Conservation (phyloP, 2,113 vertebrate species). For the Megaceryle maxima region DNA sequence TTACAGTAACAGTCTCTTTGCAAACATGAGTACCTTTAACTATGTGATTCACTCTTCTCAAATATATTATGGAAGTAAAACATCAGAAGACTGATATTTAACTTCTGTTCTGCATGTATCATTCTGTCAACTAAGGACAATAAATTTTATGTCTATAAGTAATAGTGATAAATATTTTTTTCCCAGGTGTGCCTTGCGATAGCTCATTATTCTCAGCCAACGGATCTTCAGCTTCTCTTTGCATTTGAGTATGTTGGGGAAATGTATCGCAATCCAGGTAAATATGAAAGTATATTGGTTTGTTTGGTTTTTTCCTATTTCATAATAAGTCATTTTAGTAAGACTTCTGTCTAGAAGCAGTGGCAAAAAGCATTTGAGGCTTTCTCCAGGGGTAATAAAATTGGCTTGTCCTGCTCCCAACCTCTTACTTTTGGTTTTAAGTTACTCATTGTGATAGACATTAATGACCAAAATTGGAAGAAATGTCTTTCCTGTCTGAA, state of each 20-base stretch:
- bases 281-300: slow-evolving; percentile 23
- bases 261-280: slow-evolving; percentile 91
- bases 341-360: not conserved
- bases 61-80: not conserved
- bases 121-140: not conserved
- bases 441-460: not conserved
- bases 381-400: slow-evolving; percentile 11
- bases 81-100: not conserved
- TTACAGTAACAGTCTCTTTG: not conserved
- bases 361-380: slow-evolving; percentile 17
- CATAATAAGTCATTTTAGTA: not conserved
- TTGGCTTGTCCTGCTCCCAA: not conserved
- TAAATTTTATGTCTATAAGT: not conserved
- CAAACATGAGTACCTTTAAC: not conserved
- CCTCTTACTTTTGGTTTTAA: not conserved
- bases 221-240: slow-evolving; percentile 95
- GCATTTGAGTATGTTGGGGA: slow-evolving; percentile 95
- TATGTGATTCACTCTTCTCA: not conserved
- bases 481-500: slow-evolving; percentile 24
- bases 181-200: slow-evolving; percentile 96
- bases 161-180: slow-evolving; percentile 26
- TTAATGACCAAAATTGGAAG: not conserved
- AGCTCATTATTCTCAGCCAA: slow-evolving; percentile 96
- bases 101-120: not conserved
- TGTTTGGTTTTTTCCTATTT: not conserved